A percentile compares a stretch with the other conserved stretches of the same genome.
phyloP scores from a whole-genome alignment of 2,888 invertebrate species.

The Taenaris catops region DNA sequence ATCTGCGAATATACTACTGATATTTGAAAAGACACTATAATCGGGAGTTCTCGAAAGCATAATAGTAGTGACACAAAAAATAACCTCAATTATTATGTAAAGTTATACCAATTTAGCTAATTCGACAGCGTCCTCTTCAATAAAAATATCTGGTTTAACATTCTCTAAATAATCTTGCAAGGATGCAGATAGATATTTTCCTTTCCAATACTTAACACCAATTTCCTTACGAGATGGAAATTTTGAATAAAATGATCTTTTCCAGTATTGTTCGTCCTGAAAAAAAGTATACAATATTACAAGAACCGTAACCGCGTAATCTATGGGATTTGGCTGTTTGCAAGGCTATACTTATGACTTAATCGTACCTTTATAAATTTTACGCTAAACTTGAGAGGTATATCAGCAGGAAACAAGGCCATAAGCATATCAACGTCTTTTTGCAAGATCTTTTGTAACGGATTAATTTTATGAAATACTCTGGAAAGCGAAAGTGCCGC shows the following conservation, averaged over 20 bases:
- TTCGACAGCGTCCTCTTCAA: slow-evolving; percentile 57
- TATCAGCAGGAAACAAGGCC: slow-evolving; percentile 79
- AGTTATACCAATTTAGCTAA: slow-evolving; percentile 49
- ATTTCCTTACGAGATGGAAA: slow-evolving; percentile 53
- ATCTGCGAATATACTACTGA: too few species aligned
- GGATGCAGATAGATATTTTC: slow-evolving; percentile 68
- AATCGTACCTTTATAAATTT: slow-evolving; percentile 66
- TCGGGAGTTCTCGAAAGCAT: too few species aligned
- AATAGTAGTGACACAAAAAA: neutral
- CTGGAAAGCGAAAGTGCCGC: slow-evolving; percentile 50
- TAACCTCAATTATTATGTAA: neutral
- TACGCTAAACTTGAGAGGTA: slow-evolving; percentile 78
- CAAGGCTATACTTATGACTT: too few species aligned
- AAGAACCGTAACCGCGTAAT: too few species aligned
- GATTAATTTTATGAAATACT: slow-evolving; percentile 67
- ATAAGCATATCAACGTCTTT: slow-evolving; percentile 79
- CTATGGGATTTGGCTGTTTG: too few species aligned
- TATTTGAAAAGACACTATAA: too few species aligned
- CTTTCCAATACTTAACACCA: slow-evolving; percentile 80
- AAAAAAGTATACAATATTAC: too few species aligned
- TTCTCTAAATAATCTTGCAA: slow-evolving; percentile 67
- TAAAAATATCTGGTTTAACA: slow-evolving; percentile 60
- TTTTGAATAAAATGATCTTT: slow-evolving; percentile 64
- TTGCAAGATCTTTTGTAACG: slow-evolving; percentile 76
- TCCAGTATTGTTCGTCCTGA: slow-evolving; percentile 84